Base-by-base conservation (phyloP, 92 coral and sea anemone species). In the Diadumene lineata region DNA sequence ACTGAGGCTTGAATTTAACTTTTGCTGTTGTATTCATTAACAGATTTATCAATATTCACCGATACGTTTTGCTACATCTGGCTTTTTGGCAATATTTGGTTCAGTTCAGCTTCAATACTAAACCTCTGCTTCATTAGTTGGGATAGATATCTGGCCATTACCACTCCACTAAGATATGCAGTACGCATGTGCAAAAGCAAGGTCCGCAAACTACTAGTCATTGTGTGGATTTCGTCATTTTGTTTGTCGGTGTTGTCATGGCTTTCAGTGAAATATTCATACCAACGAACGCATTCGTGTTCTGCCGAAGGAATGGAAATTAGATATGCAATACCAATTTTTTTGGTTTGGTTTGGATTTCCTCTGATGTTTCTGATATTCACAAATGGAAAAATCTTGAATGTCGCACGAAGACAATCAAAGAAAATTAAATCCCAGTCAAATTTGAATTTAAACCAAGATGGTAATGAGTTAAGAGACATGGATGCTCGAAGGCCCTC, bases 71-170 rank as follows among this genome's bases (percentile, higher is more conserved):
- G 97, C 65, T 70, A 84, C 67, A 48, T 44, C 11, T 81, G 86
- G 83, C 51, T 76, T 11, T 83, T 87, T 64, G 67, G 81, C 2
- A 91, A 79, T 82, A 75, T 77, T 60, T 60, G 90, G 58, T 78
- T 88, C 69, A 76, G 90, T 70, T 34, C 69, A 38, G 89, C 97
- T 28, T 91, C 97, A 0, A 58, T 85, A 9, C 75, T 84, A 29
- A 91, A 85, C 77, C 74, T 91, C 57, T 91, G 97, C 27, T 86
- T 80, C 60, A 79, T 91, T 27, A 88, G 92, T 48, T 89, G 97
- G 86, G 92, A 91, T 66, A 85, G 97, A 16, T 91, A 81, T 63
- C 75, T 91, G 24, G 89, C 90, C 15, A 87, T 91, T 79, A 84
- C 83, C 46, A 78, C 97, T 78, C 97, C 97, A 17, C 61, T 91